Percentiles rank a stretch among this genome's conserved stretches.
phyloP scores from a whole-genome alignment of 2,888 invertebrate genomes.

The Eurois occulta region DNA sequence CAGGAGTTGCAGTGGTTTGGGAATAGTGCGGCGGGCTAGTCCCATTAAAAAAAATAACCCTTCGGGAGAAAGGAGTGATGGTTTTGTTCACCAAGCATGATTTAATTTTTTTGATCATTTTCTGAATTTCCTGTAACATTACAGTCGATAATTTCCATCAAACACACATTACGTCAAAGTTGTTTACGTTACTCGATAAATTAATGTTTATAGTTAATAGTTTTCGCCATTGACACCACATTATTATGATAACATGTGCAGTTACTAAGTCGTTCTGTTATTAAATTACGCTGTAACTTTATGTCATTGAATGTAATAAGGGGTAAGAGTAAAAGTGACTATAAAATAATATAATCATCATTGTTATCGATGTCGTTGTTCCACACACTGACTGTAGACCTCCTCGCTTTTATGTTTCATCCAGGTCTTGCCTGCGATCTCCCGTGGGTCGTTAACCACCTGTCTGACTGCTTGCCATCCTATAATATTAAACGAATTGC shows the following conservation, averaged over 20 bases:
- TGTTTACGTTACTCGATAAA: constrained; percentile 29
- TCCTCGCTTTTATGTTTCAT: neutral
- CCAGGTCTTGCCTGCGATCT: neutral
- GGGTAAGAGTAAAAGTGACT: constrained; percentile 9
- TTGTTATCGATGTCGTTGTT: neutral
- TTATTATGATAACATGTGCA: constrained; percentile 20
- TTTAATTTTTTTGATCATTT: neutral
- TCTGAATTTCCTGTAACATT: neutral
- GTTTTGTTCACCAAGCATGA: neutral
- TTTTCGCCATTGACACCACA: constrained; percentile 17
- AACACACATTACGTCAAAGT: neutral
- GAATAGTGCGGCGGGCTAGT: too few relatives aligned
- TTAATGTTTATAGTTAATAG: constrained; percentile 25
- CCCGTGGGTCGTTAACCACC: neutral
- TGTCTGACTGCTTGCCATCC: neutral
- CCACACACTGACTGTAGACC: neutral
- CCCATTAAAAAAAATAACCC: too few relatives aligned
- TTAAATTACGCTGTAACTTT: constrained; percentile 7
- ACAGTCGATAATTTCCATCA: constrained; percentile 1
- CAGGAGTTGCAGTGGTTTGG: too few relatives aligned
- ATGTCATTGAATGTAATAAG: neutral
- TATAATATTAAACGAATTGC: too few relatives aligned
- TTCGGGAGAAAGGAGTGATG: too few relatives aligned
- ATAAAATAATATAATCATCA: neutral
- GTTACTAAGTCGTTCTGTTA: constrained; percentile 10